These are phyloP conservation scores for Acropternis orthonyx DNA, from an alignment of 2,797 vertebrate species.

Conservation along the genomic window DNA sequence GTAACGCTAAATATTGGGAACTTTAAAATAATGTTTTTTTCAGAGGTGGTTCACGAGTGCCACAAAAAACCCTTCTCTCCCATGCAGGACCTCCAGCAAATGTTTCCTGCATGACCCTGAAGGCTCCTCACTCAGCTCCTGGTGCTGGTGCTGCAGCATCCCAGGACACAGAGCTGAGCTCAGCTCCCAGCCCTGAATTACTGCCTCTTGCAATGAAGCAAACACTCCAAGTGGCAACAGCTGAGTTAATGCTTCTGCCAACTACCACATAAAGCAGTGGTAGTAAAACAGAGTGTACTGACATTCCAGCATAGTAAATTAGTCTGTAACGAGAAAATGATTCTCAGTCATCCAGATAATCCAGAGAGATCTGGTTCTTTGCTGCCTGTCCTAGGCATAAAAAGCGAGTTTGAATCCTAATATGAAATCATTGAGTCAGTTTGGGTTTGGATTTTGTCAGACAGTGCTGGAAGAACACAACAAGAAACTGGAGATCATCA, in stretches of 20 bases:
- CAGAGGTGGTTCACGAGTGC: not conserved
- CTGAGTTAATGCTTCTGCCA: conserved; percentile 18
- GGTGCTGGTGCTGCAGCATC: not conserved
- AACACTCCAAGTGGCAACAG: not conserved
- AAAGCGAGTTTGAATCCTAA: not conserved
- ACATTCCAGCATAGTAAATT: conserved; percentile 10
- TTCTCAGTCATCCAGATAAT: conserved; percentile 20
- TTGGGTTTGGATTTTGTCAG: not conserved
- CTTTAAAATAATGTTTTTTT: not conserved
- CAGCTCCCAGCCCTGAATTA: not conserved
- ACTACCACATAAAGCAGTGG: not conserved
- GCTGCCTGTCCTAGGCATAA: not conserved
- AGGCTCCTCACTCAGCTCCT: not conserved
- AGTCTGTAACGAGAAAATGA: conserved; percentile 27
- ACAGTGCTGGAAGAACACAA: not conserved
- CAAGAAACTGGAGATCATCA: not conserved
- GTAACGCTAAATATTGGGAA: not conserved
- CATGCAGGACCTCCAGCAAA: not conserved
- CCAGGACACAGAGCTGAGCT: not conserved
- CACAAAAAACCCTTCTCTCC: not conserved
- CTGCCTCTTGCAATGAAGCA: not conserved
- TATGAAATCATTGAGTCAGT: not conserved
- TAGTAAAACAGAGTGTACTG: not conserved
- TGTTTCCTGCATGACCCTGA: not conserved
- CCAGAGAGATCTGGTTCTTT: not conserved